Base-by-base conservation (phyloP, 2,113 vertebrate species). In the Chinchilla lanigera region DNA sequence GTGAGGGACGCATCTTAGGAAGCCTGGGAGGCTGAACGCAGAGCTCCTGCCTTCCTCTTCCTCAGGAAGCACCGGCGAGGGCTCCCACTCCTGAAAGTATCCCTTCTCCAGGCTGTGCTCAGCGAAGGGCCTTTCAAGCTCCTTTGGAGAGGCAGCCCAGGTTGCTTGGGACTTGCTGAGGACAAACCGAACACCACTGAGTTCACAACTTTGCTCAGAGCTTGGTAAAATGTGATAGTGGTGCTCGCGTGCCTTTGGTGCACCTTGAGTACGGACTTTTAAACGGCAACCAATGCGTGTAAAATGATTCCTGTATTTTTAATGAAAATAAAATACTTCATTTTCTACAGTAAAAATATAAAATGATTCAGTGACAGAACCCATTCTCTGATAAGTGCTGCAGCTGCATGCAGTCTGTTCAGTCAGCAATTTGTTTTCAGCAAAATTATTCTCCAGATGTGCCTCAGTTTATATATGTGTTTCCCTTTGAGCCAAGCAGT, bases 271-370 rank as follows among this genome's bases (percentile, higher is more conserved):
- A 80, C 33, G 94, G 35, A 94, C 89, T 96, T 96, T 94, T 85
- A 92, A 97, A 94, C 6, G 81, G 47, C 33, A 89, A 56, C 80
- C 73, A 85, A 71, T 67, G 56, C 82, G 69, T 95, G 28, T 86
- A 96, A 96, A 95, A 88, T 90, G 50, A 96, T 54, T 94, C 65
- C 50, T 14, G 0, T 89, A 89, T 89, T 97, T 93, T 77, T 12
- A 90, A 96, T 90, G 75, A 96, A 95, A 97, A 96, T 95, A 96
- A 98, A 98, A 78, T 93, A 86, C 1, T 82, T 94, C 50, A 50
- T 95, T 98, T 98, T 97, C 96, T 98, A 95, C 67, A 94, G 94
- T n/a, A n/a, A 71, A 41, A 38, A 8, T 75, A 56, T 41, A 47
- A 56, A 47, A 52, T 73, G 24, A 61, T 35, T 84, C 47, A 58